Percentiles rank a stretch among this genome's conserved stretches.
These are phyloP conservation scores for Dendrocincla fuliginosa DNA, from an alignment of 2,797 vertebrate species.

Conservation along the genomic window DNA sequence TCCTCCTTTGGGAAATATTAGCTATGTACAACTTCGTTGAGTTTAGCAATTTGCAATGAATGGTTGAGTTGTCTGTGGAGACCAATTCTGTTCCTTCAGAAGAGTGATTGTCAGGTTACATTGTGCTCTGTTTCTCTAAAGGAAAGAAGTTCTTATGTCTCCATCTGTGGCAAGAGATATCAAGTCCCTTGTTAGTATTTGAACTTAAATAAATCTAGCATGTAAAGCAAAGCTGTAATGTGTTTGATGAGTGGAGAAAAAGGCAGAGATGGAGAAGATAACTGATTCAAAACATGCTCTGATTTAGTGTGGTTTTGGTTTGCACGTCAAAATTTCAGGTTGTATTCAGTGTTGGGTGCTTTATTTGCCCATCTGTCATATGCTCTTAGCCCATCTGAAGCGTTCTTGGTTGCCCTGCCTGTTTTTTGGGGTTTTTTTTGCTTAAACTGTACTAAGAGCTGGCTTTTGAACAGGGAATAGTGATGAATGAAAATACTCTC, in stretches of 20 bases:
- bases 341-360: neutral
- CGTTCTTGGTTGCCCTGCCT: neutral
- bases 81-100: slow-evolving; percentile 15
- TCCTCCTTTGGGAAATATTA: slow-evolving; percentile 32
- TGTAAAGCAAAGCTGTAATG: neutral
- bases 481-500: neutral
- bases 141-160: neutral
- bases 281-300: neutral
- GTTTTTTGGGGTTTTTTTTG: neutral
- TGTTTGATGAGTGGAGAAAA: neutral
- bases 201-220: neutral
- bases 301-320: neutral
- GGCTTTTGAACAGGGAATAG: neutral
- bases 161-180: neutral
- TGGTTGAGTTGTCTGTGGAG: neutral
- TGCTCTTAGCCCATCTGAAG: neutral
- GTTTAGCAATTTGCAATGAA: slow-evolving; percentile 42
- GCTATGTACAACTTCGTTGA: neutral
- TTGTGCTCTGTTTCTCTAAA: neutral
- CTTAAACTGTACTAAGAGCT: neutral
- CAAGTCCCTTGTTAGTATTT: neutral
- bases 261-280: neutral
- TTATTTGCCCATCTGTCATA: neutral
- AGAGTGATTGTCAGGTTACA: neutral
- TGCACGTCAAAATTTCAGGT: neutral